Evolutionary conservation across 2,888 invertebrate species (phyloP).

Genomic region (Hirtodrosophila alboralis): DNA sequence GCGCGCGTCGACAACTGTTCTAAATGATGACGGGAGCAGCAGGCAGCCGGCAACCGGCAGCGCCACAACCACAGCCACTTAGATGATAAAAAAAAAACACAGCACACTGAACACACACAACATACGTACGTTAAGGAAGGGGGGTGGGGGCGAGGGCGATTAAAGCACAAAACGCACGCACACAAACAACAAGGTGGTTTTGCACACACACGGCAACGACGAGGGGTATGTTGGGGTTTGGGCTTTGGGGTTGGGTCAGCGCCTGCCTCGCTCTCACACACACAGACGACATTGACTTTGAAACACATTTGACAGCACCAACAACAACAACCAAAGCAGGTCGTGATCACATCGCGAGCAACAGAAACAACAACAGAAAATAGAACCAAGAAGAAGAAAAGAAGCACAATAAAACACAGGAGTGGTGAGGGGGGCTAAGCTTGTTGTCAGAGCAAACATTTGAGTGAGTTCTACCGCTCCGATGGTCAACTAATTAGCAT

Average conservation of each 20-base stretch:
- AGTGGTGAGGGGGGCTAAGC: conserved; percentile 17
- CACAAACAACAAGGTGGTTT: conserved; percentile 45
- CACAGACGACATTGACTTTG: conserved; percentile 80
- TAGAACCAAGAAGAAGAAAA: conserved; percentile 5
- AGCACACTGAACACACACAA: conserved; percentile 16
- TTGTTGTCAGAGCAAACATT: conserved; percentile 57
- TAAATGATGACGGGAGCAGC: conserved; percentile 74
- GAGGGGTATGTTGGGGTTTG: conserved; percentile 19
- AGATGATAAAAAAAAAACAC: conserved; percentile 50
- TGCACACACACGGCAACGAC: conserved; percentile 5
- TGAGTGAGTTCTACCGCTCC: conserved; percentile 40
- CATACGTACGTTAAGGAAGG: conserved; percentile 17
- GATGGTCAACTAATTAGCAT: conserved; percentile 60
- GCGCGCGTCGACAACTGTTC: conserved; percentile 59
- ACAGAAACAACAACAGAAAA: conserved; percentile 21
- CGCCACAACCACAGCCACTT: conserved; percentile 47
- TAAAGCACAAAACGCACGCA: conserved; percentile 30
- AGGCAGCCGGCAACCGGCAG: conserved; percentile 27
- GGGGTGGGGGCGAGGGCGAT: conserved; percentile 13
- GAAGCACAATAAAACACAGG: too few relatives aligned
- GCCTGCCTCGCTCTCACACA: conserved; percentile 43
- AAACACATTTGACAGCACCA: conserved; percentile 79
- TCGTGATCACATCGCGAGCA: conserved; percentile 45
- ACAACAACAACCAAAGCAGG: conserved; percentile 18
- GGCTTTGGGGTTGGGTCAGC: conserved; percentile 41